Conservation (phyloP, 2,113 vertebrate species). For the Syrmaticus mikado region DNA sequence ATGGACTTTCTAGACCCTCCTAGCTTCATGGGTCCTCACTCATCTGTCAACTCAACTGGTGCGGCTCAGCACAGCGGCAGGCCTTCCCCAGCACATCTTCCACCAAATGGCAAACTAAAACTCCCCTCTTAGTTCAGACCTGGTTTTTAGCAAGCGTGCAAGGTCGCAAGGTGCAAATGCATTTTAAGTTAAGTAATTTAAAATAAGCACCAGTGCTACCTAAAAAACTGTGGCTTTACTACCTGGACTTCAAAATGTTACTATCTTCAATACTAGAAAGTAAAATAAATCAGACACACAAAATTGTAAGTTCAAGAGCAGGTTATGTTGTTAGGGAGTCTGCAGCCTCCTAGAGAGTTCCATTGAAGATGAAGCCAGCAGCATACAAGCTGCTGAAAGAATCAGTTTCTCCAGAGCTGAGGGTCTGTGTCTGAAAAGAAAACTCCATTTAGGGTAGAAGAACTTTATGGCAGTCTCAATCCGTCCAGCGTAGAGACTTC, state of each 20-base stretch:
- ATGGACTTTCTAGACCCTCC: not conserved
- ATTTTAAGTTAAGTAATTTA: conserved; percentile 37
- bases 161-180: not conserved
- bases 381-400: conserved; percentile 26
- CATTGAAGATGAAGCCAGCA: conserved; percentile 44
- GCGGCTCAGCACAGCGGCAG: not conserved
- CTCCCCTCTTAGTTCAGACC: not conserved
- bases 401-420: conserved; percentile 20
- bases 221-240: conserved; percentile 41
- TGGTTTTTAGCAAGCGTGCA: not conserved
- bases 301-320: conserved; percentile 55
- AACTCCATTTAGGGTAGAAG: conserved; percentile 42
- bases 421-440: conserved; percentile 46
- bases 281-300: conserved; percentile 37
- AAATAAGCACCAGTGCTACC: conserved; percentile 27
- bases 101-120: not conserved
- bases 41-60: not conserved
- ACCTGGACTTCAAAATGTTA: conserved; percentile 29
- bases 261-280: conserved; percentile 14
- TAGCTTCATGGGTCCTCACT: rapidly evolving
- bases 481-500: conserved; percentile 41
- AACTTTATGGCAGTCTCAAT: conserved; percentile 46
- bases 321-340: conserved; percentile 53
- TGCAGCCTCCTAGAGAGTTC: conserved; percentile 52
- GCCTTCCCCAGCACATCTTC: not conserved